A percentile compares a stretch with the other conserved stretches of the same genome.
These are phyloP conservation scores for Tenthredo mesomela DNA, from an alignment of 2,888 invertebrate genomes.

Conservation along the genomic window DNA sequence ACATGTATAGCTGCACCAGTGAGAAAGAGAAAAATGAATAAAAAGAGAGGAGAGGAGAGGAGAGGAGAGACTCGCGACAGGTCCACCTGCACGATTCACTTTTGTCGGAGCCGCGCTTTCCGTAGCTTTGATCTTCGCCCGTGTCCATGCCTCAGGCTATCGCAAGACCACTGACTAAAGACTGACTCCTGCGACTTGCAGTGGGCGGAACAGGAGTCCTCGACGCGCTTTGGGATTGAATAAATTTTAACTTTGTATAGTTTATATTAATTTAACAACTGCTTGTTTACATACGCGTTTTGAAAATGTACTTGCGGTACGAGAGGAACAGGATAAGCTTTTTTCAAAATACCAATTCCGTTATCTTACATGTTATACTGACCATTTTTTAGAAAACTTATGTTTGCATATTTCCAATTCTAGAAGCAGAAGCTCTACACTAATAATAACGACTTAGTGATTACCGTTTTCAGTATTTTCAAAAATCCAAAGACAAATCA, in stretches of 20 bases:
- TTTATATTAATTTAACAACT: conserved; percentile 3
- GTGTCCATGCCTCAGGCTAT: conserved; percentile 55
- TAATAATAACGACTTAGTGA: no score
- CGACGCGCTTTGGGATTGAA: neutral
- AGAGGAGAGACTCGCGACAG: conserved; percentile 60
- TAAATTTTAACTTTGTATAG: neutral
- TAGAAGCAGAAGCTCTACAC: no score
- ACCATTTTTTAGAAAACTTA: no score
- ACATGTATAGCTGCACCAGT: neutral
- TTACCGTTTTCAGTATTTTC: neutral
- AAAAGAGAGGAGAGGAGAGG: conserved; percentile 53
- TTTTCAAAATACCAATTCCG: neutral
- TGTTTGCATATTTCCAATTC: no score
- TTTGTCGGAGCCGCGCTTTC: conserved; percentile 65
- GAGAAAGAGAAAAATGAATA: conserved; percentile 29
- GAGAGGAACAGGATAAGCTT: neutral
- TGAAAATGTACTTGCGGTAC: neutral
- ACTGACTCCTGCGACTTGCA: conserved; percentile 13
- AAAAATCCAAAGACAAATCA: neutral
- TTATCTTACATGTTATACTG: neutral
- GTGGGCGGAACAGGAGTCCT: conserved; percentile 18
- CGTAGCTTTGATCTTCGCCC: conserved; percentile 65
- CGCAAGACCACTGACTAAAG: conserved; percentile 24
- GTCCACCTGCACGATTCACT: conserved; percentile 66
- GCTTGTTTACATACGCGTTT: neutral